Evolutionary conservation across 2,113 vertebrate genomes (phyloP).

Genomic region (Malaclemys terrapin): DNA sequence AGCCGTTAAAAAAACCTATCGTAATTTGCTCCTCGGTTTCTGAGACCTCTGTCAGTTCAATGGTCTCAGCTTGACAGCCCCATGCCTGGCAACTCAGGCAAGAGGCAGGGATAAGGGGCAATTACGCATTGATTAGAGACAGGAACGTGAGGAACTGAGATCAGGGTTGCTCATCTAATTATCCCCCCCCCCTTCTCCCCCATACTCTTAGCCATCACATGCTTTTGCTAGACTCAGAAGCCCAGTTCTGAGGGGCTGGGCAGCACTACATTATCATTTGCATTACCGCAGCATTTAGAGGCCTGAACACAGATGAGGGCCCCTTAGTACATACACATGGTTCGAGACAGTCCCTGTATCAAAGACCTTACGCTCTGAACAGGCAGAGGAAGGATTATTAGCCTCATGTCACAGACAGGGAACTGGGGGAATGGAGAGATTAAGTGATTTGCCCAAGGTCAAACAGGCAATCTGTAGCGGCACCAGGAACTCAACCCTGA

Average conservation of each 20-base stretch:
- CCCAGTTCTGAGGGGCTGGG: background rate
- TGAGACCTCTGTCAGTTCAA: background rate
- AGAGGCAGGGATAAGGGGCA: accelerated
- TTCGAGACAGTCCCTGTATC: background rate
- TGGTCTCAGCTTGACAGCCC: background rate
- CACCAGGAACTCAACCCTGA: background rate
- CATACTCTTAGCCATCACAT: accelerated
- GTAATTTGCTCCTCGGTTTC: background rate
- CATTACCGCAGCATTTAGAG: too few relatives aligned
- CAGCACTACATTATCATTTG: background rate
- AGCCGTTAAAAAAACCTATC: background rate
- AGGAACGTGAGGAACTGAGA: accelerated
- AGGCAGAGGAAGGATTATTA: too few relatives aligned
- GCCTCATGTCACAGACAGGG: too few relatives aligned
- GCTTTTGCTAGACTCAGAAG: background rate
- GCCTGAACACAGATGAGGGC: too few relatives aligned
- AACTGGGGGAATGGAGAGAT: too few relatives aligned
- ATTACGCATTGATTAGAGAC: accelerated
- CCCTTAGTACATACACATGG: too few relatives aligned
- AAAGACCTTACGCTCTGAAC: background rate
- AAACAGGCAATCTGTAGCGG: background rate
- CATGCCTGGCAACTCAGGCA: accelerated
- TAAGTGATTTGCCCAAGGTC: background rate
- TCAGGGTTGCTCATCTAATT: background rate
- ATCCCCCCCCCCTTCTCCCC: background rate